These are phyloP conservation scores for Penaeus indicus DNA, from an alignment of 1,140 invertebrate species.

Conservation along the genomic window DNA sequence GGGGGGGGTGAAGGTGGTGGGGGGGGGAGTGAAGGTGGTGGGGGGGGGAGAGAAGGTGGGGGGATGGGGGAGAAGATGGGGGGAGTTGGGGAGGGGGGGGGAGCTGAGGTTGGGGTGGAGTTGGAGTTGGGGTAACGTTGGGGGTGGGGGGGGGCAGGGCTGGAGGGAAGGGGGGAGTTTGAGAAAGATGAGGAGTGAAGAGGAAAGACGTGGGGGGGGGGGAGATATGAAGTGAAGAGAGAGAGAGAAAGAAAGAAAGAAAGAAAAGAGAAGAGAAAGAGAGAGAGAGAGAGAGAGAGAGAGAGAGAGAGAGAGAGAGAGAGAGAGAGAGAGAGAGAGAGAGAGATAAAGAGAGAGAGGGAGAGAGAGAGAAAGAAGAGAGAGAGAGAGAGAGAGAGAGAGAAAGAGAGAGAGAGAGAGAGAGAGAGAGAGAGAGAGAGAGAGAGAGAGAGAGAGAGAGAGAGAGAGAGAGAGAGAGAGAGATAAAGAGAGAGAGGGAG, in stretches of 20 bases:
- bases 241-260: background rate
- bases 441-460: too few species aligned
- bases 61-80: background rate
- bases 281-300: too few species aligned
- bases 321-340: too few species aligned
- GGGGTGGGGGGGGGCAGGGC: background rate
- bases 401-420: too few species aligned
- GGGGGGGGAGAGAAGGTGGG: background rate
- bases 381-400: too few species aligned
- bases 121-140: background rate
- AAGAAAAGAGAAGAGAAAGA: background rate
- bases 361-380: too few species aligned
- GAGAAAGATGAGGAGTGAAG: background rate
- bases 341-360: too few species aligned
- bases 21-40: background rate
- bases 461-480: too few species aligned
- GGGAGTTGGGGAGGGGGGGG: background rate
- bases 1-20: background rate
- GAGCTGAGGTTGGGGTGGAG: background rate
- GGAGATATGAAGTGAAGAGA: background rate
- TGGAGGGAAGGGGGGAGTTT: background rate
- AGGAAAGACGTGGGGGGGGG: background rate
- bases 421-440: too few species aligned
- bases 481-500: too few species aligned
- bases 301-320: too few species aligned